Conservation (phyloP, 2,888 invertebrate genomes). For the Onthophagus sagittarius region DNA sequence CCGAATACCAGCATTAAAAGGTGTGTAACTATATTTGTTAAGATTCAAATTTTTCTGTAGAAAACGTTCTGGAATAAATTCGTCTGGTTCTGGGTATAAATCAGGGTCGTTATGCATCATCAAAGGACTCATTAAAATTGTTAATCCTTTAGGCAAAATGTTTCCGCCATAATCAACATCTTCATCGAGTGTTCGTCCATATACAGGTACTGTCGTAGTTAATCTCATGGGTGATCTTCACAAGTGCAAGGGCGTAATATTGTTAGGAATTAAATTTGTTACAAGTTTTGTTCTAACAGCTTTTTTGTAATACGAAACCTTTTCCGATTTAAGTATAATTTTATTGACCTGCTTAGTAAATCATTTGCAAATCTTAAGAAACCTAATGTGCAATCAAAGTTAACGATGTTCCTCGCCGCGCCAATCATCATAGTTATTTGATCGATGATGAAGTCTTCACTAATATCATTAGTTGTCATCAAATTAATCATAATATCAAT, state of each 20-base stretch:
- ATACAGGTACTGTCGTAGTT: not conserved
- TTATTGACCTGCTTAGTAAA: too few relatives aligned
- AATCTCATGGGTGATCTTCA: not conserved
- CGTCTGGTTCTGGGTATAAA: not conserved
- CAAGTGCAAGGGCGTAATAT: conserved; percentile 4
- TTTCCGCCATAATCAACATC: not conserved
- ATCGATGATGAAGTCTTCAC: too few relatives aligned
- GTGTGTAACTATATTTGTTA: not conserved
- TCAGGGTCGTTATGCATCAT: conserved; percentile 2
- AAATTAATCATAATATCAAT: too few relatives aligned
- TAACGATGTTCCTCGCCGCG: too few relatives aligned
- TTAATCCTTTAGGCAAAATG: conserved; percentile 8
- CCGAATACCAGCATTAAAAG: conserved; percentile 7
- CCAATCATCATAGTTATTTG: too few relatives aligned
- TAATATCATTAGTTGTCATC: too few relatives aligned
- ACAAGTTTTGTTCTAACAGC: too few relatives aligned
- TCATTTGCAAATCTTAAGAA: too few relatives aligned
- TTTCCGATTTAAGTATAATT: not conserved
- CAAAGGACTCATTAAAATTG: not conserved
- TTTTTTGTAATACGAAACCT: too few relatives aligned
- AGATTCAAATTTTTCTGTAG: not conserved
- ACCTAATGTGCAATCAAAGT: too few relatives aligned
- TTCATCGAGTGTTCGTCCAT: not conserved
- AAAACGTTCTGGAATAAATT: conserved; percentile 8
- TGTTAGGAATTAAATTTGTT: not conserved